Base-by-base conservation (phyloP, 2,888 invertebrate species). In the Xanthostigma xanthostigma region DNA sequence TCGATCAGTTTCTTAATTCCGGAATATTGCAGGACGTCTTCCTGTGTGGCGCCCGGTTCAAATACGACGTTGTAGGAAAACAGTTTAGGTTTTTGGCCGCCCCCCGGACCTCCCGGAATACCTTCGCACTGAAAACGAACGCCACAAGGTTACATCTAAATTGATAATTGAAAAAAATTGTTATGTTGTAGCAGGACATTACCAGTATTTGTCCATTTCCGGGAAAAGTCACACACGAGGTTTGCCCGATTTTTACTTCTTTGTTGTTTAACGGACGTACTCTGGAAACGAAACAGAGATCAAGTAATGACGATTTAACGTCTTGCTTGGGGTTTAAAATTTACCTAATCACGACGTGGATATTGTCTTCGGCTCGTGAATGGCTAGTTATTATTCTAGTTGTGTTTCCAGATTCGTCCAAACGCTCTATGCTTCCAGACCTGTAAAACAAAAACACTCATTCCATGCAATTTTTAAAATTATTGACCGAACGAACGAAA, bases 51-150 rank as follows among this genome's bases (percentile, higher is more conserved):
- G 9, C 88, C 88, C 0, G 91, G 89, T 60, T 94, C 93, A 64
- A 95, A 94, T 41, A 92, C 90, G 13, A 92, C 92, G 62, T 94
- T 94, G 66, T 91, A 95, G 0, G 92, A 89, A 68, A 93, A 95
- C n/a, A 87, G 73, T 62, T 89, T 88, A 0, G 85, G 75, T 64
- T 84, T 87, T 61, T 81, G 80, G 2, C 75, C 78, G 55, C 74
- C 69, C 58, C 73, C 46, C 59, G 73, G 57, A 56, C 73, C 68
- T 39, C 64, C 64, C 9, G 70, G 69, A 34, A 67, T 65, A 14
- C 68, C 68, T 56, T 74, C 73, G 53, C 71, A 69, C 74, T 75
- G 45, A 46, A 53, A 52, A 14, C 36, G 42, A 42, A 9, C 27
- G 5, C 27, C 6, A 27, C 6, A 27, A 27, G 27, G 6, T 27